A percentile compares a stretch with the other conserved stretches of the same genome.
Conservation (phyloP, 2,113 vertebrate genomes). For the Oostethus manadensis region DNA sequence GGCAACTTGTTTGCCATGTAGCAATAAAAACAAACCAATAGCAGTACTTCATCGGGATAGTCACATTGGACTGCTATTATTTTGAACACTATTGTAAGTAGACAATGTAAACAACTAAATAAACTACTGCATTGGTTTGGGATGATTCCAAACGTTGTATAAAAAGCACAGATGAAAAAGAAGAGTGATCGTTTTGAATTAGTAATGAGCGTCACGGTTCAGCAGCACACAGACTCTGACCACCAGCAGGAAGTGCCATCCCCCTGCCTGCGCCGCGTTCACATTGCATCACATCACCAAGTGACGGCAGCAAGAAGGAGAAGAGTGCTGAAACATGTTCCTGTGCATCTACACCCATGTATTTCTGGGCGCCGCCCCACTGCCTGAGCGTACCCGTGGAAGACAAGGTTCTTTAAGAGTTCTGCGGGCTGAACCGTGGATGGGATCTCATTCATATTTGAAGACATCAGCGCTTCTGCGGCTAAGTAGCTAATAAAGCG, state of each 20-base stretch:
- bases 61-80: too few species aligned
- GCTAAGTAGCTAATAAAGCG: slow-evolving; percentile 6
- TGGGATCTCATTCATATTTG: slow-evolving; percentile 46
- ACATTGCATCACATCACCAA: slow-evolving; percentile 66
- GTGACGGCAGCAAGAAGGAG: slow-evolving; percentile 60
- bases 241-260: slow-evolving; percentile 15
- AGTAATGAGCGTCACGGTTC: slow-evolving; percentile 60
- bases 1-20: too few species aligned
- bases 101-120: too few species aligned
- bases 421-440: slow-evolving; percentile 55
- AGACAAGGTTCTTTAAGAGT: slow-evolving; percentile 40
- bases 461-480: slow-evolving; percentile 19
- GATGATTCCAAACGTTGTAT: slow-evolving; percentile 45
- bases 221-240: slow-evolving; percentile 40
- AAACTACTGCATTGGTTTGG: background rate
- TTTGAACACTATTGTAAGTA: too few species aligned
- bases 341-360: slow-evolving; percentile 27
- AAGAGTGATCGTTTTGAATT: slow-evolving; percentile 52
- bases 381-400: slow-evolving; percentile 35
- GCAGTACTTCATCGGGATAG: too few species aligned
- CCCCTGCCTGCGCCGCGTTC: slow-evolving; percentile 37
- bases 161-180: slow-evolving; percentile 49
- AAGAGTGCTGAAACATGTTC: slow-evolving; percentile 63
- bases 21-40: too few species aligned
- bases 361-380: slow-evolving; percentile 31